These are phyloP conservation scores for Zoanthus sociatus DNA, from an alignment of 92 coral and sea anemone species.

Conservation along the genomic window DNA sequence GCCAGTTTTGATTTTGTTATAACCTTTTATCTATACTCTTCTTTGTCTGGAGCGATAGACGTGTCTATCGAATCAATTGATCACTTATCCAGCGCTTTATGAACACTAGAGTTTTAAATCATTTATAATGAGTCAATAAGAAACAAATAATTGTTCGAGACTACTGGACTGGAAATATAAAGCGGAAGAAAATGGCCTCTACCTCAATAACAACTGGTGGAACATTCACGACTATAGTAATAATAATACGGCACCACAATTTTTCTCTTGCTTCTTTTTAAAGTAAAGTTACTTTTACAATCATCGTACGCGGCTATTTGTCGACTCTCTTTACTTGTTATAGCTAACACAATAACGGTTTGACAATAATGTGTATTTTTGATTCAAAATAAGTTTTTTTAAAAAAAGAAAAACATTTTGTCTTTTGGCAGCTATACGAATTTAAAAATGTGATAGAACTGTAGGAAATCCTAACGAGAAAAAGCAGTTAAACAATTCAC, in stretches of 20 bases:
- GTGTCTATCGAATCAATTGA: slow-evolving; percentile 26
- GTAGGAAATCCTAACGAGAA: neutral
- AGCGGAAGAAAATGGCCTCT: neutral
- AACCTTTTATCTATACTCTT: slow-evolving; percentile 6
- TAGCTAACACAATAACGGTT: neutral
- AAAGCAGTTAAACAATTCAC: neutral
- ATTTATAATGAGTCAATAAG: slow-evolving; percentile 30
- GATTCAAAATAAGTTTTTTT: neutral
- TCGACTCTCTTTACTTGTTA: neutral
- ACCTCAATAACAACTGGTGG: slow-evolving; percentile 22
- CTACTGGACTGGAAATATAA: slow-evolving; percentile 26
- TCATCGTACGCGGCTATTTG: neutral
- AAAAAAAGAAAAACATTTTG: neutral
- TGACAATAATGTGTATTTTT: neutral
- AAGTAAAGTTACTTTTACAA: neutral
- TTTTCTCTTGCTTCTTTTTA: neutral
- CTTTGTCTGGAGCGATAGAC: slow-evolving; percentile 24
- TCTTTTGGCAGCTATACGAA: neutral
- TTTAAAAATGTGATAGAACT: neutral
- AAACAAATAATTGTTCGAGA: slow-evolving; percentile 40
- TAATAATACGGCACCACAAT: neutral
- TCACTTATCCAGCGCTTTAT: slow-evolving; percentile 26
- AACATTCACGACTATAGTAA: neutral
- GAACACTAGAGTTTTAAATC: slow-evolving; percentile 47
- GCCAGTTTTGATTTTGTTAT: neutral